phyloP scores from a whole-genome alignment of 2,113 vertebrate genomes.

The Gallinago jamesoni region DNA sequence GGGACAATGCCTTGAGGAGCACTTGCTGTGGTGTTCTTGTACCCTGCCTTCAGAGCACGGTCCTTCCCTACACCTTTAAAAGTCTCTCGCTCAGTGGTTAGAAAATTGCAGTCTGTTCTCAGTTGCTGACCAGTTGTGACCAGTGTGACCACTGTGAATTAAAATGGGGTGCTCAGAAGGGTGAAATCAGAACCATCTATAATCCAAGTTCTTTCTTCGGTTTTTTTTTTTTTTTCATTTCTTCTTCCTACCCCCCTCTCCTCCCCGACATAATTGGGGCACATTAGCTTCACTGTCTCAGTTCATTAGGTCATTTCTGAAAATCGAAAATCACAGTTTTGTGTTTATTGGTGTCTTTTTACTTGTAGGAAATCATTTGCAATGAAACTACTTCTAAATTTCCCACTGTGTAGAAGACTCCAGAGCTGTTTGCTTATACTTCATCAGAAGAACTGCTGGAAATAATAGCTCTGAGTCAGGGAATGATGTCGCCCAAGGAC shows the following conservation, averaged over 20 bases:
- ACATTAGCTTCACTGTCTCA: constrained; percentile 29
- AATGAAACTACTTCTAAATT: constrained; percentile 17
- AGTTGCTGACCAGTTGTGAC: neutral
- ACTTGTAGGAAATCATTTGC: neutral
- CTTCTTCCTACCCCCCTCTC: neutral
- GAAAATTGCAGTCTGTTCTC: constrained; percentile 6
- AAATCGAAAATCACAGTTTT: constrained; percentile 1
- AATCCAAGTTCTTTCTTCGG: neutral
- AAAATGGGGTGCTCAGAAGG: neutral
- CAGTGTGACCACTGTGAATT: neutral
- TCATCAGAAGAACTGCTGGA: constrained; percentile 29
- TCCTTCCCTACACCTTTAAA: neutral
- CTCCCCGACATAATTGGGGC: constrained; percentile 1
- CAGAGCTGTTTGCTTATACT: neutral
- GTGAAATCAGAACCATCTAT: neutral
- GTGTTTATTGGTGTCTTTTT: constrained; percentile 15
- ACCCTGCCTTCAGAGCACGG: neutral
- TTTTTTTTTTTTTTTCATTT: neutral
- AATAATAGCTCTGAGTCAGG: neutral
- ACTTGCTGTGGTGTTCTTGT: neutral
- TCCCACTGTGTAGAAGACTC: neutral
- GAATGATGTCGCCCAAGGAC: neutral
- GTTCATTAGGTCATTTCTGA: constrained; percentile 46
- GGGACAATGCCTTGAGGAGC: neutral
- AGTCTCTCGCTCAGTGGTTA: neutral